phyloP scores from a whole-genome alignment of 1,140 invertebrate genomes.

The Pogonomyrmex californicus region DNA sequence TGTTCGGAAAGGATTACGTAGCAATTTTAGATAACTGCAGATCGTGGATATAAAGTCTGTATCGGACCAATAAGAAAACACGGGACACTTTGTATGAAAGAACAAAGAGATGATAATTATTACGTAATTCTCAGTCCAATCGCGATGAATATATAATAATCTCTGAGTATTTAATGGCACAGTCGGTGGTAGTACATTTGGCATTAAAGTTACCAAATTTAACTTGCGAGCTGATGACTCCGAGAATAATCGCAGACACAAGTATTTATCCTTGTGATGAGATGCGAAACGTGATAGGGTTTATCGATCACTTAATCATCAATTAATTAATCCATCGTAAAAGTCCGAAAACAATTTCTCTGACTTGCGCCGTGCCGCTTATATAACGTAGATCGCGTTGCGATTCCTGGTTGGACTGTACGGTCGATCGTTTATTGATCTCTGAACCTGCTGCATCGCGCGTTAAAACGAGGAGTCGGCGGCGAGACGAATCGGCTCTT shows the following conservation, averaged over 20 bases:
- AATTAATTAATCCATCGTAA: conserved; percentile 59
- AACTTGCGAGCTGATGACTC: not conserved
- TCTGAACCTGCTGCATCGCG: conserved; percentile 23
- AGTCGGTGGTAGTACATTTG: too few species aligned
- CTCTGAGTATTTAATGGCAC: not conserved
- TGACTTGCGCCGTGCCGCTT: not conserved
- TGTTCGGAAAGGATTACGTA: conserved; percentile 34
- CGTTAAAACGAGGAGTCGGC: conserved; percentile 55
- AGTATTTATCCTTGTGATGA: not conserved
- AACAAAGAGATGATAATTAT: conserved; percentile 20
- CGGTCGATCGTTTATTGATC: conserved; percentile 54
- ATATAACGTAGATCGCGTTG: not conserved
- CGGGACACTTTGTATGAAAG: conserved; percentile 1
- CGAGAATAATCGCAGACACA: not conserved
- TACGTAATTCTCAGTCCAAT: conserved; percentile 9
- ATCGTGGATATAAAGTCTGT: conserved; percentile 3
- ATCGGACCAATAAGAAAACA: conserved; percentile 16
- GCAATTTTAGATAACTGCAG: conserved; percentile 55
- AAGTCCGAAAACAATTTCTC: conserved; percentile 40
- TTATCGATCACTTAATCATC: conserved; percentile 1
- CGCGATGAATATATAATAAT: not conserved
- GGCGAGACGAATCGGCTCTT: conserved; percentile 57
- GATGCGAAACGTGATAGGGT: not conserved
- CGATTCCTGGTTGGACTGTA: not conserved
- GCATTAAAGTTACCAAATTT: conserved; percentile 3